Conservation (phyloP, 2,888 invertebrate species). For the Leucophora obtusa region DNA sequence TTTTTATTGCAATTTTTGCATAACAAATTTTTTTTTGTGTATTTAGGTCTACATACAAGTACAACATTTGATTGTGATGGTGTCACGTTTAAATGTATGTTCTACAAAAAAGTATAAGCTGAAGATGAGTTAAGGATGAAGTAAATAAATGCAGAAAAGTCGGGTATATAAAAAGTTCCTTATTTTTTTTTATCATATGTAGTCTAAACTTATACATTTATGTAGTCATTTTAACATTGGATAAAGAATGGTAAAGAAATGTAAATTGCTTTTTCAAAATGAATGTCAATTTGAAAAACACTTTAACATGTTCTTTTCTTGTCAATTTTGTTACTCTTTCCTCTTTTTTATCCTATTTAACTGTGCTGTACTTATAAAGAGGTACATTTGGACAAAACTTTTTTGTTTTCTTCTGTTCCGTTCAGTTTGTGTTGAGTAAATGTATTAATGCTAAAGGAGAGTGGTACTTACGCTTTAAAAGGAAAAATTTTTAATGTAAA, state of each 20-base stretch:
- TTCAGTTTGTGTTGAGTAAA: background rate
- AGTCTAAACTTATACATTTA: slow-evolving; percentile 1
- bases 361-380: no score
- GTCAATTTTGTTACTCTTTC: slow-evolving; percentile 14
- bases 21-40: background rate
- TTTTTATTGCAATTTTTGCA: slow-evolving; percentile 28
- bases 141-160: background rate
- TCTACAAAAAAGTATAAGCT: background rate
- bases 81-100: slow-evolving; percentile 34
- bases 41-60: background rate
- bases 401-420: background rate
- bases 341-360: background rate
- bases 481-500: slow-evolving; percentile 26
- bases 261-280: slow-evolving; percentile 49
- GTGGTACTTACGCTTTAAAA: slow-evolving; percentile 5
- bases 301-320: slow-evolving; percentile 32
- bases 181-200: background rate
- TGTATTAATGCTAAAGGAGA: background rate
- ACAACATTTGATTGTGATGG: slow-evolving; percentile 23
- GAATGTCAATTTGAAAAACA: slow-evolving; percentile 52
- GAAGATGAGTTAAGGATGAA: background rate
- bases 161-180: background rate
- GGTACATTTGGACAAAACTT: background rate
- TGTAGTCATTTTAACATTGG: slow-evolving; percentile 19
- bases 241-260: slow-evolving; percentile 32